Evolutionary conservation across 2,888 invertebrate genomes (phyloP).

Genomic region (Cataglyphis rosenhaueri): DNA sequence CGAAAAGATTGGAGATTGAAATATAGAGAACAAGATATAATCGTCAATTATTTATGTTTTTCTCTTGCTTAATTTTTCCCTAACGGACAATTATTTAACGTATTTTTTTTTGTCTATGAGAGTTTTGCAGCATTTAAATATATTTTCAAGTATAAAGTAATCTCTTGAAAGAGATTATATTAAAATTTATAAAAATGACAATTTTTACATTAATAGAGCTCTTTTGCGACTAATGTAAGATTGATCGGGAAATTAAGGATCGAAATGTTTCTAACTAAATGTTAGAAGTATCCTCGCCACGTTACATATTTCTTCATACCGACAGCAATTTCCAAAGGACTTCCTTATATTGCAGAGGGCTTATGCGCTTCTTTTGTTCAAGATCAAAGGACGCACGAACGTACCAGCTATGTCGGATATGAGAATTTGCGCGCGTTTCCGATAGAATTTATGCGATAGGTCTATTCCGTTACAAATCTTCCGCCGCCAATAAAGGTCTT

Average conservation of each 20-base stretch:
- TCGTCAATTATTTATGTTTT: background rate
- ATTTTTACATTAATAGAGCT: background rate
- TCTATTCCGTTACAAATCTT: constrained; percentile 70
- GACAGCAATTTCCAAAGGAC: constrained; percentile 42
- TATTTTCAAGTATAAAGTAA: background rate
- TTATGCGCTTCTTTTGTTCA: constrained; percentile 28
- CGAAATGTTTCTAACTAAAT: constrained; percentile 9
- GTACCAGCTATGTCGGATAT: constrained; percentile 32
- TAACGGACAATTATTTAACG: background rate
- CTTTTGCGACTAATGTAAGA: background rate
- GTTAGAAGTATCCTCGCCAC: background rate
- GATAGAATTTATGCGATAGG: constrained; percentile 29
- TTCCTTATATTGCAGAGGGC: constrained; percentile 34
- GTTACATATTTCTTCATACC: constrained; percentile 38
- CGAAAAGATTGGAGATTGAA: constrained; percentile 40
- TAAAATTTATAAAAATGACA: constrained; percentile 7
- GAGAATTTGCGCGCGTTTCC: constrained; percentile 43
- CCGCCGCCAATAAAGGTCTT: constrained; percentile 68
- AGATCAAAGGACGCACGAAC: constrained; percentile 46
- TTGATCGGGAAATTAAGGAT: background rate
- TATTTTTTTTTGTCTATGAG: background rate
- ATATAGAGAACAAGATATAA: constrained; percentile 4
- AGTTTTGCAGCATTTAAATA: background rate
- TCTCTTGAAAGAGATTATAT: background rate
- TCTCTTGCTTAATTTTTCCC: background rate